Evolutionary conservation across 2,797 vertebrate genomes (phyloP), one percentile per base, ranked within the genome.

Genomic region (Melopsittacus undulatus): DNA sequence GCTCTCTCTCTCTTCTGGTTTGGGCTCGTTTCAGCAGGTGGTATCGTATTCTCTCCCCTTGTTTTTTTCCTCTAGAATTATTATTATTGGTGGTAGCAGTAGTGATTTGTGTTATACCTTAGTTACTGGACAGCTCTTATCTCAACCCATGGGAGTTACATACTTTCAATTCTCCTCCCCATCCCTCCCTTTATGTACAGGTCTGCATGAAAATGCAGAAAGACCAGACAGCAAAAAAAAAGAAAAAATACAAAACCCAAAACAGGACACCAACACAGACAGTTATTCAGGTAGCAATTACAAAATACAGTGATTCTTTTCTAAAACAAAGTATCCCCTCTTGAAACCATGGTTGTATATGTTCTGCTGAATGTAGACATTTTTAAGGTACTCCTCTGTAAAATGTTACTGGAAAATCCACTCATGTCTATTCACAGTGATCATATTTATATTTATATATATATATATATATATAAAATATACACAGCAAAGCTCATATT

Each of bases 221-320:
- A 46, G 24, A 40, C 2, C 8, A 69, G 42, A 38, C 8, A 57
- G 6, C 0, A 48, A 30, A 59, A 69, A 40, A 5, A 1, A 8
- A 21, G 27, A 26, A 24, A 61, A 45, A 34, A n/a, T n/a, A n/a
- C n/a, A 43, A 12, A 43, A 43, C 2, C 43, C 19, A 45, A 45
- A 45, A 45, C 43, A 45, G 20, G 43, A 45, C 45, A 22, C 22
- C 45, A 23, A 23, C 16, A 30, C 17, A 34, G 11, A 36, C 36
- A 36, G 36, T 52, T 30, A 51, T 18, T 82, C 23, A 56, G 18
- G 54, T 5, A 27, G n/a, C 21, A 63, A 26, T 59, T 70, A 36
- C 3, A 46, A 63, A 72, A 84, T 61, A 43, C 0, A 83, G 68
- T 5, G 0, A 29, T 8, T 5, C 3, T 23, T 18, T 77, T 56